Evolutionary conservation across 2,113 vertebrate genomes (phyloP).

Genomic region (Perca flavescens): DNA sequence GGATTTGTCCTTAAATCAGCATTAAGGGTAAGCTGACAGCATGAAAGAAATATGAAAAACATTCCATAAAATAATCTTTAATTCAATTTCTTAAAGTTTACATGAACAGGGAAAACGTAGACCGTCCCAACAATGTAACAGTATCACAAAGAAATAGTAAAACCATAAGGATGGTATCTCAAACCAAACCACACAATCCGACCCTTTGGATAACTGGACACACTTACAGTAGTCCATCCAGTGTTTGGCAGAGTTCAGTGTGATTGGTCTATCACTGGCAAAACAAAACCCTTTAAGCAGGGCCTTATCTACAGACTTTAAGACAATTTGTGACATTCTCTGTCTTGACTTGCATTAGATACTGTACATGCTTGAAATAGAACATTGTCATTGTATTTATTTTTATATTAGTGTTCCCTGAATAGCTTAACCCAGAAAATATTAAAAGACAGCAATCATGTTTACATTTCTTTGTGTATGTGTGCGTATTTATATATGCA

Average conservation of each 20-base stretch:
- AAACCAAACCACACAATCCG: not conserved
- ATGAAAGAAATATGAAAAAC: not conserved
- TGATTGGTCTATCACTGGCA: not conserved
- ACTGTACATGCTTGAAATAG: not conserved
- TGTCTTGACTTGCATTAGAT: not conserved
- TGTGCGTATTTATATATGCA: not conserved
- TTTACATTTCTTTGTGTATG: not conserved
- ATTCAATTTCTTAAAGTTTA: not conserved
- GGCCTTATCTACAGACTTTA: not conserved
- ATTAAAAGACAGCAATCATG: not conserved
- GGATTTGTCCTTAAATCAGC: not conserved
- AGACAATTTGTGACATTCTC: not conserved
- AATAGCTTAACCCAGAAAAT: not conserved
- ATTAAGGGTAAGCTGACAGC: not conserved
- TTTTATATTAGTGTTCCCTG: not conserved
- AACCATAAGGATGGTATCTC: not conserved
- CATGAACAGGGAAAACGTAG: not conserved
- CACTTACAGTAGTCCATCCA: not conserved
- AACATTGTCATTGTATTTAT: not conserved
- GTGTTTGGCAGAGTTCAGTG: not conserved
- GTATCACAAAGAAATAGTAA: not conserved
- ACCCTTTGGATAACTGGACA: slow-evolving; percentile 2
- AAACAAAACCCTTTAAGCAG: slow-evolving; percentile 1
- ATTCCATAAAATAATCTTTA: slow-evolving; percentile 9
- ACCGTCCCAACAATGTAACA: not conserved